Percentiles rank a stretch among this genome's conserved stretches.
Evolutionary conservation across 2,888 invertebrate species (phyloP).

Genomic region (Agrypnus murinus): DNA sequence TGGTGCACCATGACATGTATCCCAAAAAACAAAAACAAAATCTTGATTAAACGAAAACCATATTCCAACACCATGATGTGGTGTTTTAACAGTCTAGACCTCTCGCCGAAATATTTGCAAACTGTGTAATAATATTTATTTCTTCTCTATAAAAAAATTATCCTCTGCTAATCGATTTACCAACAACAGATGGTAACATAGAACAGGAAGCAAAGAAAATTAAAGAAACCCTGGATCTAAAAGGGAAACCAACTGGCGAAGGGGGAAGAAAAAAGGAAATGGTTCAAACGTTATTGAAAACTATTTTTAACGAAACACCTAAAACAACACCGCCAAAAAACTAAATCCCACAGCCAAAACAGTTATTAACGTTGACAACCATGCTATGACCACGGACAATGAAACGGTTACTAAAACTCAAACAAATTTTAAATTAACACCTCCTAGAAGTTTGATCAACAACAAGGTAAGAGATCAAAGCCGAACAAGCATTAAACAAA

Average conservation of each 20-base stretch:
- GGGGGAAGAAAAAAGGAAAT: background rate
- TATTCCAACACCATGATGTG: no score
- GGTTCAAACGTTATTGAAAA: background rate
- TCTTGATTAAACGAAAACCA: no score
- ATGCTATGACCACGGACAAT: background rate
- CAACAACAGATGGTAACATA: background rate
- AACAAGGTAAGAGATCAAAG: background rate
- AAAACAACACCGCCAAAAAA: background rate
- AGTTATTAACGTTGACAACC: background rate
- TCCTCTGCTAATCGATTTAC: no score
- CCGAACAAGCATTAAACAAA: conserved; percentile 6
- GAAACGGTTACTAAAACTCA: background rate
- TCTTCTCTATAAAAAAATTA: no score
- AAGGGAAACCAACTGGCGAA: background rate
- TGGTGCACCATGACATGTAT: no score
- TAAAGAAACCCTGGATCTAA: background rate
- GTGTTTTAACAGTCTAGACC: no score
- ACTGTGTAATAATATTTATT: no score
- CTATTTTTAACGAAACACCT: background rate
- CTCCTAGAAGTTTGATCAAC: conserved; percentile 1
- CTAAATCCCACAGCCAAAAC: background rate
- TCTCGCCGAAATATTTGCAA: no score
- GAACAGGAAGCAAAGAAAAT: background rate
- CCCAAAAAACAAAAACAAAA: no score
- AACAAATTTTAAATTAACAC: background rate